Evolutionary conservation across 2,113 vertebrate species (phyloP).

Genomic region (Ailurus styani): DNA sequence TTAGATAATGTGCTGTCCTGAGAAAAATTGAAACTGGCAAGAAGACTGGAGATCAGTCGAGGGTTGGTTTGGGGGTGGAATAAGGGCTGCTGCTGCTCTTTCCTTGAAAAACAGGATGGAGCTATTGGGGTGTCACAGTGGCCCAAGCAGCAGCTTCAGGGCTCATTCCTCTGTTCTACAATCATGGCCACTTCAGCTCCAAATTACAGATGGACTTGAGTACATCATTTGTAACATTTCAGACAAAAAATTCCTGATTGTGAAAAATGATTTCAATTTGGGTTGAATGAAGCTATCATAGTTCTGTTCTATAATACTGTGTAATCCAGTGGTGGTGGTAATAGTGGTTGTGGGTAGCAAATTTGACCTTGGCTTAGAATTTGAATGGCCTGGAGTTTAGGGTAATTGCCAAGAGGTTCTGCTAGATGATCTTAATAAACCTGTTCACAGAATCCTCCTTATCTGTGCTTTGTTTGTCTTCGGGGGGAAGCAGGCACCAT

Average conservation of each 20-base stretch:
- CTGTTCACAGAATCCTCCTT: neutral
- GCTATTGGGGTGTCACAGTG: neutral
- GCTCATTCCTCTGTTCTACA: neutral
- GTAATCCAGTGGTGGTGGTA: neutral
- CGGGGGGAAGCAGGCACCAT: neutral
- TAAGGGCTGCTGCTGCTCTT: neutral
- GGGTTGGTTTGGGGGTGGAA: neutral
- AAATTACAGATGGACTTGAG: neutral
- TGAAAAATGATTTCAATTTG: constrained; percentile 7
- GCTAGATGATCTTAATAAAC: constrained; percentile 15
- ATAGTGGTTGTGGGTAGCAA: neutral
- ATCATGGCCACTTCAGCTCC: neutral
- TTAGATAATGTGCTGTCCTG: neutral
- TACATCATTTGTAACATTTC: constrained; percentile 30
- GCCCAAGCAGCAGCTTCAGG: neutral
- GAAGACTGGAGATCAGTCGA: neutral
- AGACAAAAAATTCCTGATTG: neutral
- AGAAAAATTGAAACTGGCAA: neutral
- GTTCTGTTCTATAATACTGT: neutral
- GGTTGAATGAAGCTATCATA: neutral
- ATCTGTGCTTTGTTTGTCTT: neutral
- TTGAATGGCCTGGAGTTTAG: constrained; percentile 10
- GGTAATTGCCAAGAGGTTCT: neutral
- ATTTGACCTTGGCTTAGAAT: neutral
- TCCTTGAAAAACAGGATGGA: neutral